A percentile compares a stretch with the other conserved stretches of the same genome.
Evolutionary conservation across 35 echinoderm and acorn worm species (phyloP).

Genomic region (Apostichopus californicus): DNA sequence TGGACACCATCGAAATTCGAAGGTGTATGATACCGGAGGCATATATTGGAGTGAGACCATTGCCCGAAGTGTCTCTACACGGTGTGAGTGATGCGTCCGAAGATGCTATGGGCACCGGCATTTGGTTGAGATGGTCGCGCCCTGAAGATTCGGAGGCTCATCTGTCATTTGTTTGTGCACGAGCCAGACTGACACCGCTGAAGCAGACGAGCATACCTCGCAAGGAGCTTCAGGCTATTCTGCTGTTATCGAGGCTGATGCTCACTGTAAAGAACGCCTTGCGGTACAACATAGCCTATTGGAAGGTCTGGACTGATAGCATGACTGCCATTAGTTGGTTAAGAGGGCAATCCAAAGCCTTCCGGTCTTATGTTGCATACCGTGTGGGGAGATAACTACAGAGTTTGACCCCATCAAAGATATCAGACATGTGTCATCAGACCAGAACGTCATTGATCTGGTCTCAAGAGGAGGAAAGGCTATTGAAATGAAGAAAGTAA

Average conservation of each 20-base stretch:
- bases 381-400: slow-evolving; percentile 70
- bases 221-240: slow-evolving; percentile 71
- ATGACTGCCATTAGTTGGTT: slow-evolving; percentile 79
- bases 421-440: slow-evolving; percentile 56
- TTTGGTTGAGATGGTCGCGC: slow-evolving; percentile 76
- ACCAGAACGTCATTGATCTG: slow-evolving; percentile 73
- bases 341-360: slow-evolving; percentile 63
- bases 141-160: slow-evolving; percentile 35
- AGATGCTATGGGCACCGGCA: slow-evolving; percentile 78
- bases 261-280: slow-evolving; percentile 62
- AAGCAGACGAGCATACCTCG: slow-evolving; percentile 79
- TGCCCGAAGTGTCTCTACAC: slow-evolving; percentile 76
- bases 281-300: slow-evolving; percentile 63
- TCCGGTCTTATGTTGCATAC: slow-evolving; percentile 69
- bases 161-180: slow-evolving; percentile 68
- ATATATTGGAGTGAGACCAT: slow-evolving; percentile 60
- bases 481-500: slow-evolving; percentile 42
- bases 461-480: slow-evolving; percentile 72
- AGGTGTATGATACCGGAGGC: slow-evolving; percentile 73
- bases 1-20: slow-evolving; percentile 56
- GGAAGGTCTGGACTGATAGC: slow-evolving; percentile 72
- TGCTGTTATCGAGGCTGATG: slow-evolving; percentile 68
- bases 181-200: slow-evolving; percentile 68
- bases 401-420: slow-evolving; percentile 73
- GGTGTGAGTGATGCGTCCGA: slow-evolving; percentile 77